Evolutionary conservation across 2,888 invertebrate genomes (phyloP), one percentile per base, ranked within the genome.

Genomic region (Agrotis clavis): DNA sequence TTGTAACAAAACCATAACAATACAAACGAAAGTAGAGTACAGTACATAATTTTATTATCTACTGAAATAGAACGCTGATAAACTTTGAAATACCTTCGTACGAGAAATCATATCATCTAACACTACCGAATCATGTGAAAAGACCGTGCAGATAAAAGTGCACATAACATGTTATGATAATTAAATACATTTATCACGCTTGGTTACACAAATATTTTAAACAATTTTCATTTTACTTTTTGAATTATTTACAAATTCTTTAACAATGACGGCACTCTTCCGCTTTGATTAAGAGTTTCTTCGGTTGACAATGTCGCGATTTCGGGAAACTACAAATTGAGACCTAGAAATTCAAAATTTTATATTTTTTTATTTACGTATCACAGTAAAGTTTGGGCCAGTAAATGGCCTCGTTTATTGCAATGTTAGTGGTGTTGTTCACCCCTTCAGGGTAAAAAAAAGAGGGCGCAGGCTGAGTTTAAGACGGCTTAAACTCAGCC

Each of bases 41-140:
- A 45, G 21, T 50, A 50, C 54, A 54, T 45, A 74, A 18, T 14
- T 41, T 41, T 41, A 61, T 18, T 11, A 13, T 45, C 25, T 16
- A 45, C 19, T 0, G 18, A 64, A 79, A 47, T 54, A 60, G 35
- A 60, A 45, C 48, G 72, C 14, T 47, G 72, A 75, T 79, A 72
- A 54, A 41, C 19, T 13, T n/a, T 71, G 63, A 63, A 45, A 41
- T 9, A 41, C 41, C 41, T 41, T 41, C 41, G 9, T 11, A 41
- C 41, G 41, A 41, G 53, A 45, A 53, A 53, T 30, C 47, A 35
- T 9, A 48, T 48, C 53, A 78, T 63, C 19, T 63, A 45, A 47
- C 13, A 64, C 50, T 2, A 60, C 35, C 45, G 4, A 72, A 51
- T 50, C 53, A 61, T 60, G 74, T 73, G 79, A 60, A 60, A 72